Evolutionary conservation across 1,140 invertebrate species (phyloP), one percentile per base, ranked within the genome.

Genomic region (Lerema accius): DNA sequence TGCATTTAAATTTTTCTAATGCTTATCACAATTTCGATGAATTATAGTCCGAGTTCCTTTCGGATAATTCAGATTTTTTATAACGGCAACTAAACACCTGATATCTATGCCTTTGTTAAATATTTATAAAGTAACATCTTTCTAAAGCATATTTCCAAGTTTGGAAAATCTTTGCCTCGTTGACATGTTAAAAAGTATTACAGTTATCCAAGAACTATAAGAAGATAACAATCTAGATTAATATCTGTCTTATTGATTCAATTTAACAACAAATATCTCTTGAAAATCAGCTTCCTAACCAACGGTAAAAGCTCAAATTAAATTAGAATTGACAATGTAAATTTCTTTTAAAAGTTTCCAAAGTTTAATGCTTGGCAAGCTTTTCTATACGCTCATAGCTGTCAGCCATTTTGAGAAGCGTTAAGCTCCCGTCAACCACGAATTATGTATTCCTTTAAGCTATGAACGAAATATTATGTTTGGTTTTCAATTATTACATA

Each of bases 51-150:
- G 64, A 35, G 56, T 48, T 37, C 50, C 50, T 42, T 35, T 63
- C 50, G 55, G 55, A 37, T 61, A 42, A 48, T 15, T 55, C 39
- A 61, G 49, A 42, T 45, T 61, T 51, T 46, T 60, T 14, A 16
- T 53, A 49, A 59, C 58, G 68, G 67, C 67, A 53, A 63, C 13
- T 32, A 26, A 63, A 55, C 48, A 70, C 35, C 58, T 63, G 26
- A 65, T 51, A 61, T 59, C 28, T 55, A 59, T 46, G 67, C 67
- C 67, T 66, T 61, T 59, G 55, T 70, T 70, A 46, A 63, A 67
- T 58, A 58, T 10, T 63, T 59, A 66, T 67, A 67, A 70, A 56
- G 56, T 60, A 64, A 62, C 56, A 67, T 56, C 61, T 67, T 58
- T 46, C 10, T 46, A 28, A 23, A 48, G 46, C 17, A 16, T 32